Evolutionary conservation across 2,797 vertebrate species (phyloP), one percentile per base, ranked within the genome.

Genomic region (Carapus acus): DNA sequence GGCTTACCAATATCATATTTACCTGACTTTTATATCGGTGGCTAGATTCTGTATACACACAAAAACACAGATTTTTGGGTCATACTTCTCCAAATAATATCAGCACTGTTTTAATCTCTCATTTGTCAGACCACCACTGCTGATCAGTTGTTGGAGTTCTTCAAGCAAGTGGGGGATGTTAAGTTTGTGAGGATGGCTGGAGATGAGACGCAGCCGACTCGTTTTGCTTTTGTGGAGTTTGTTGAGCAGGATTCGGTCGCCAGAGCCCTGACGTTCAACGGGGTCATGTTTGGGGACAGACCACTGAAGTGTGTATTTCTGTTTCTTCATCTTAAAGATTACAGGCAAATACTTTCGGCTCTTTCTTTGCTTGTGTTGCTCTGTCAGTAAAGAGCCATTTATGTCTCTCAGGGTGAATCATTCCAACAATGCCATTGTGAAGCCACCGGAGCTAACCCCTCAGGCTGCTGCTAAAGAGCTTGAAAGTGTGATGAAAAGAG

Each of bases 141-240:
- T 41, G 96, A 99, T 64, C 96, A 99, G 78, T 89, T 99, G 56
- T 78, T 99, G 73, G 93, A 97, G 82, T 98, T 96, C 58, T 99
- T 98, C 81, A 95, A 93, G 77, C 94, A 95, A 87, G 96, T 98
- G 65, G 96, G 96, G 54, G 94, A 97, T 46, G 96, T 98, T 2
- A 95, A 96, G 84, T 98, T 98, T 81, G 96, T 98, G 41, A 89
- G 96, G 40, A 98, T 98, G 96, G 96, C 96, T 1, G 96, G 96
- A 50, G 96, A 98, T 60, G 96, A 98, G 86, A 98, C 94, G 0
- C 96, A 98, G 64, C 95, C 96, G 24, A 98, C 96, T 0, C 85
- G 96, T 20, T 98, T 98, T 72, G 96, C 96, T 79, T 98, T 98
- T 55, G 94, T 98, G 31, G 95, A 98, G 84, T 98, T 98, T 71